Percentiles rank a stretch among this genome's conserved stretches.
Conservation (phyloP, 2,797 vertebrate species). For the Cossypha polioptera region DNA sequence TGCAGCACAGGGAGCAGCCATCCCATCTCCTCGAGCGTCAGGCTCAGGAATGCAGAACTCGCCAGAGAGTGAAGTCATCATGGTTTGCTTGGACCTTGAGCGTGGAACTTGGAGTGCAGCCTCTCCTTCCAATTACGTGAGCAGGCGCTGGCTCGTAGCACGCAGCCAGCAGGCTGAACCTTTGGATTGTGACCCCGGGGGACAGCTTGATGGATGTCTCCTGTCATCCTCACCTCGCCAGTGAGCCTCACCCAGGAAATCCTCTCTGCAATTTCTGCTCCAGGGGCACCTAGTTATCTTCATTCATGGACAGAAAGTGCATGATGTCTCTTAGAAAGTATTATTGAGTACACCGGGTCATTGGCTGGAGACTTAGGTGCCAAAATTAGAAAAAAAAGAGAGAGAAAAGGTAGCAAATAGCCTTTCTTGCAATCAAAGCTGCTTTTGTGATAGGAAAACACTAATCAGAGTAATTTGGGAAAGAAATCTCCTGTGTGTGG, state of each 20-base stretch:
- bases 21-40: accelerated
- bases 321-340: background rate
- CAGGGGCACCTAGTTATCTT: background rate
- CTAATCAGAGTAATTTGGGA: background rate
- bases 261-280: background rate
- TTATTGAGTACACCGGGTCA: accelerated
- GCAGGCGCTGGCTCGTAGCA: background rate
- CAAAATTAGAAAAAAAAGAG: background rate
- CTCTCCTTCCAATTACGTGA: background rate
- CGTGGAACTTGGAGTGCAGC: background rate
- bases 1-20: background rate
- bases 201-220: background rate
- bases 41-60: background rate
- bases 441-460: background rate
- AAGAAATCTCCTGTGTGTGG: background rate
- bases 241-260: background rate
- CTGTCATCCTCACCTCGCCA: background rate
- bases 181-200: background rate
- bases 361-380: background rate
- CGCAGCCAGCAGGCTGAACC: background rate
- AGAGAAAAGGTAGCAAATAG: background rate
- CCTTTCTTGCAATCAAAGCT: background rate
- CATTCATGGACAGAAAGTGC: background rate
- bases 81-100: background rate
- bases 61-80: background rate